Evolutionary conservation across 2,113 vertebrate genomes (phyloP).

Genomic region (Eulemur rufifrons): DNA sequence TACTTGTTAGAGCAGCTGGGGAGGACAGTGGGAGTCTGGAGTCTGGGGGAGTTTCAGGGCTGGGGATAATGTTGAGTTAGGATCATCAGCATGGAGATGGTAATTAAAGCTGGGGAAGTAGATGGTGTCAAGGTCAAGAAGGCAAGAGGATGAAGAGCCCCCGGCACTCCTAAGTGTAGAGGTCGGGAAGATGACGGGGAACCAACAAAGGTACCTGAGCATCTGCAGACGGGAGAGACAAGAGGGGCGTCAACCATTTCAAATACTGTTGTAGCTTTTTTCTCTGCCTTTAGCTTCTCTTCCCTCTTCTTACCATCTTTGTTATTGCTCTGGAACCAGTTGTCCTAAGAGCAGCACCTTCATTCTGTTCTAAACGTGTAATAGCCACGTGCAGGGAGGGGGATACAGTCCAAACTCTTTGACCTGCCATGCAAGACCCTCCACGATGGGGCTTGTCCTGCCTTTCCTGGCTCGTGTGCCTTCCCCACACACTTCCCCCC

Average conservation of each 20-base stretch:
- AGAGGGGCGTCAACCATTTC: fast-evolving
- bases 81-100: not conserved
- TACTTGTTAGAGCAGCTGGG: not conserved
- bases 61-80: not conserved
- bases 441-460: not conserved
- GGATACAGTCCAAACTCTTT: not conserved
- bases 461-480: not conserved
- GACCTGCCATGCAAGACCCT: not conserved
- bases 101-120: not conserved
- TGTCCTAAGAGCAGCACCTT: not conserved
- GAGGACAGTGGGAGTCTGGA: not conserved
- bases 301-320: not conserved
- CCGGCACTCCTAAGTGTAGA: not conserved
- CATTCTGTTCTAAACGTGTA: not conserved
- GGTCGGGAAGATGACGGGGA: not conserved
- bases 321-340: not conserved
- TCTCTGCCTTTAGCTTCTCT: not conserved
- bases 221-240: fast-evolving
- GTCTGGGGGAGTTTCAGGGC: not conserved
- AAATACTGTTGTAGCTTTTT: fast-evolving
- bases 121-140: not conserved
- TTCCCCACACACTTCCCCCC: not conserved
- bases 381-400: too few species aligned
- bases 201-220: too few species aligned
- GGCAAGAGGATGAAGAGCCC: not conserved